These are phyloP conservation scores for mouse (Mus musculus) DNA, from an alignment of 2,113 vertebrate genomes.

Conservation along the genomic window DNA sequence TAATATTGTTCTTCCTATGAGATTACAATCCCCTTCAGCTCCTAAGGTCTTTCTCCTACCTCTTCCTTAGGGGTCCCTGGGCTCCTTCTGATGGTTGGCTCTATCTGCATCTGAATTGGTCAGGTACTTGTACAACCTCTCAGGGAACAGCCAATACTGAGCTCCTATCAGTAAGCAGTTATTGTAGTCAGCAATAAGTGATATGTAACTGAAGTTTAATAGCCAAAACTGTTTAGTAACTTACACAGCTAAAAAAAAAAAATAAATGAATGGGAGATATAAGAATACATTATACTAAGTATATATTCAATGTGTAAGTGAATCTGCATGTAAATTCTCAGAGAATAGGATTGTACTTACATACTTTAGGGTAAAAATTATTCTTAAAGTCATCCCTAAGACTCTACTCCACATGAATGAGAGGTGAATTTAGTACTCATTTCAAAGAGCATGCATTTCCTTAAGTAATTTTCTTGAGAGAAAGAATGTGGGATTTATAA, in stretches of 20 bases:
- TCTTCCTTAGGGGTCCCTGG: no score
- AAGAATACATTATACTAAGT: not conserved
- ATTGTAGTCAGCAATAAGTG: not conserved
- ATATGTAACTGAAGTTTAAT: not conserved
- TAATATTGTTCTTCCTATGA: no score
- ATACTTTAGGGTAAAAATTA: not conserved
- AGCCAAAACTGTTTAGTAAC: not conserved
- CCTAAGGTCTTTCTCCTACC: no score
- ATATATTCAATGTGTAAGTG: not conserved
- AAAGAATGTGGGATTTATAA: no score
- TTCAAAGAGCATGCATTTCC: no score
- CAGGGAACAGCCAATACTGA: no score
- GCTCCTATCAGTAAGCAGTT: no score
- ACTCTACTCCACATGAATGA: not conserved
- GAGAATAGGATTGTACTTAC: not conserved
- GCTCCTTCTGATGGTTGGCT: no score
- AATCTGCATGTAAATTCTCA: not conserved
- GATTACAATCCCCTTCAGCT: no score
- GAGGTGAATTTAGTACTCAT: not conserved
- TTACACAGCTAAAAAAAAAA: not conserved
- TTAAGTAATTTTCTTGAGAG: no score
- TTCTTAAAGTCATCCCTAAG: not conserved
- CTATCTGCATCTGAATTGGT: no score
- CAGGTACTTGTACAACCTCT: no score
- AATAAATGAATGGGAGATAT: not conserved